Evolutionary conservation across 2,888 invertebrate genomes (phyloP).

Genomic region (Macroteleia sp.): DNA sequence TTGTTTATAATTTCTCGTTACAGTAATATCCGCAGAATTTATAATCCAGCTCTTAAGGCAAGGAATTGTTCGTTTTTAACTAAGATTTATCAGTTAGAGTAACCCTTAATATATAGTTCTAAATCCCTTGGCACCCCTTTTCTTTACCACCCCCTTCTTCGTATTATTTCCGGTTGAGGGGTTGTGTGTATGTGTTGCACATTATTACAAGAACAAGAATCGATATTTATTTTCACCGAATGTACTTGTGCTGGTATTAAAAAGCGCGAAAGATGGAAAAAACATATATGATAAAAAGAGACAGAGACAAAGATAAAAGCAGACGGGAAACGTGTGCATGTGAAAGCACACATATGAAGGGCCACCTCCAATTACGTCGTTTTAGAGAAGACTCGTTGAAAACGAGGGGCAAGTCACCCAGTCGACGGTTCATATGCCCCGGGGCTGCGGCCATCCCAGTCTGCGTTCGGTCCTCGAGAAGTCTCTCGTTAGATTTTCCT

Average conservation of each 20-base stretch:
- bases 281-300: neutral
- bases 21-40: too few relatives aligned
- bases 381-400: conserved; percentile 57
- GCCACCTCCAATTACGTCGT: conserved; percentile 59
- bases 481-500: conserved; percentile 58
- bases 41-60: conserved; percentile 8
- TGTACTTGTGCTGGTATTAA: conserved; percentile 29
- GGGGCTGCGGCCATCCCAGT: conserved; percentile 48
- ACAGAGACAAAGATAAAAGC: conserved; percentile 8
- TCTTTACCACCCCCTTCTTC: conserved; percentile 14
- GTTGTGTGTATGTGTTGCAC: conserved; percentile 21
- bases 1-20: too few relatives aligned
- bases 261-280: conserved; percentile 10
- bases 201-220: conserved; percentile 50
- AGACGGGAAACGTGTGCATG: conserved; percentile 24
- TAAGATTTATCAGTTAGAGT: conserved; percentile 51
- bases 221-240: conserved; percentile 47
- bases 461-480: conserved; percentile 53
- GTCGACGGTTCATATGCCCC: conserved; percentile 55
- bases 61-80: conserved; percentile 40
- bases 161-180: conserved; percentile 40
- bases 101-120: conserved; percentile 53
- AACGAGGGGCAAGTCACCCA: conserved; percentile 58
- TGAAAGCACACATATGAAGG: conserved; percentile 35
- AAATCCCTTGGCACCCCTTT: conserved; percentile 47